Conservation (phyloP, 1,140 invertebrate species). For the Formica selysi region DNA sequence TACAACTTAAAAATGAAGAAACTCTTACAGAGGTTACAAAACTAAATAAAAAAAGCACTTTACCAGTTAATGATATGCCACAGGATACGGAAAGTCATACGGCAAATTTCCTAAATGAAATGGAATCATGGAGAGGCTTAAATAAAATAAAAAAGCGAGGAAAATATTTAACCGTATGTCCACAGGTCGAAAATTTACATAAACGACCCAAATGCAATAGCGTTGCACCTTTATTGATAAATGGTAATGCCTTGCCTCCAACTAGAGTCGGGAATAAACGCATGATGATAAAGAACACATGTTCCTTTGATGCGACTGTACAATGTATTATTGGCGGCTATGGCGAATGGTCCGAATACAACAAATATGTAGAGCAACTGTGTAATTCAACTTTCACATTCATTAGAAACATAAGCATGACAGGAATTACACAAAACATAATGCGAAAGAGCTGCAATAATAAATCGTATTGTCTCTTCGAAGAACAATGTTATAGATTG, state of each 20-base stretch:
- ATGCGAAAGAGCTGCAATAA: slow-evolving; percentile 20
- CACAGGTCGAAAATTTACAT: no score
- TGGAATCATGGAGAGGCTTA: no score
- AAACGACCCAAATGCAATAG: background rate
- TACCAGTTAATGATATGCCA: no score
- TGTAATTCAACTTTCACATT: slow-evolving; percentile 10
- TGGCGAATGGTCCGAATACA: slow-evolving; percentile 16
- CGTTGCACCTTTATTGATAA: slow-evolving; percentile 39
- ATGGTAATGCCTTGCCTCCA: slow-evolving; percentile 49
- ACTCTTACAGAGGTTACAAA: no score
- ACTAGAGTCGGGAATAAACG: background rate
- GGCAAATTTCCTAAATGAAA: no score
- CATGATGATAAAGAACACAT: slow-evolving; percentile 37
- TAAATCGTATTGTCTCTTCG: background rate
- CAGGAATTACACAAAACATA: slow-evolving; percentile 19
- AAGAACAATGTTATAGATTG: slow-evolving; percentile 43
- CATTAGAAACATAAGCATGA: slow-evolving; percentile 1
- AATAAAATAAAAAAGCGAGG: no score
- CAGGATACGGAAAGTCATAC: no score
- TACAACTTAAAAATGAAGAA: no score
- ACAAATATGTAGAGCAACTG: background rate
- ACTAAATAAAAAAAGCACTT: no score
- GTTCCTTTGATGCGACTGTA: slow-evolving; percentile 46
- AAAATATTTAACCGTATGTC: no score
- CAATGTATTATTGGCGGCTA: slow-evolving; percentile 55